A percentile compares a stretch with the other conserved stretches of the same genome.
Conservation (phyloP, 2,888 invertebrate species). For the Syrista parreyssii region DNA sequence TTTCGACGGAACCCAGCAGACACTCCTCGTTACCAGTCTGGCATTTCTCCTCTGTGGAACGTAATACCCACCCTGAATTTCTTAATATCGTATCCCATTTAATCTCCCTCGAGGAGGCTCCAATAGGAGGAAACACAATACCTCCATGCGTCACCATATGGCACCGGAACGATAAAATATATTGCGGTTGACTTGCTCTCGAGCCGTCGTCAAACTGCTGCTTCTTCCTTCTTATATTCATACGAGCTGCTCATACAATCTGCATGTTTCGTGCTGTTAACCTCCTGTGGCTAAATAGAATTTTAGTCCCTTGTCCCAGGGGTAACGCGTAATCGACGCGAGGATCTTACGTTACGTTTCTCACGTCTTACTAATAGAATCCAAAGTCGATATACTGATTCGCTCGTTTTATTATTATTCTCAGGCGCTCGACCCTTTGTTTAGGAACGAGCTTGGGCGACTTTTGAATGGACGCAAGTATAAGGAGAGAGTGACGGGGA, state of each 20-base stretch:
- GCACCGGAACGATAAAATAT: constrained; percentile 57
- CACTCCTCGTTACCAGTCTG: neutral
- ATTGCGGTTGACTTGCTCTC: constrained; percentile 53
- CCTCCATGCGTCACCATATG: constrained; percentile 50
- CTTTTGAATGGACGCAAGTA: neutral
- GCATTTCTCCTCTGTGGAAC: neutral
- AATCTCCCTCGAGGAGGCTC: constrained; percentile 26
- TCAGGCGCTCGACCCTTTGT: neutral
- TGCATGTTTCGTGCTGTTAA: neutral
- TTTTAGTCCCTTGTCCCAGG: neutral
- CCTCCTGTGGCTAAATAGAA: neutral
- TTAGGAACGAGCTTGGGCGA: neutral
- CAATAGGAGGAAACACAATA: constrained; percentile 52
- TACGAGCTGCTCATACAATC: neutral
- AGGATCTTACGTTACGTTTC: no score
- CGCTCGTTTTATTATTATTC: no score
- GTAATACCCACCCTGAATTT: constrained; percentile 23
- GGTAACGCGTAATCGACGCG: no score
- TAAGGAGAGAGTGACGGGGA: no score
- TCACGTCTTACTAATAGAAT: no score
- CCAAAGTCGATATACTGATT: no score
- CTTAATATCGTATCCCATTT: constrained; percentile 47
- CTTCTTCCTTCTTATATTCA: neutral
- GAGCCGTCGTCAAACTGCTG: constrained; percentile 41
- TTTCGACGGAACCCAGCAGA: neutral